phyloP scores from a whole-genome alignment of 2,888 invertebrate species.

The Prosapia bicincta region DNA sequence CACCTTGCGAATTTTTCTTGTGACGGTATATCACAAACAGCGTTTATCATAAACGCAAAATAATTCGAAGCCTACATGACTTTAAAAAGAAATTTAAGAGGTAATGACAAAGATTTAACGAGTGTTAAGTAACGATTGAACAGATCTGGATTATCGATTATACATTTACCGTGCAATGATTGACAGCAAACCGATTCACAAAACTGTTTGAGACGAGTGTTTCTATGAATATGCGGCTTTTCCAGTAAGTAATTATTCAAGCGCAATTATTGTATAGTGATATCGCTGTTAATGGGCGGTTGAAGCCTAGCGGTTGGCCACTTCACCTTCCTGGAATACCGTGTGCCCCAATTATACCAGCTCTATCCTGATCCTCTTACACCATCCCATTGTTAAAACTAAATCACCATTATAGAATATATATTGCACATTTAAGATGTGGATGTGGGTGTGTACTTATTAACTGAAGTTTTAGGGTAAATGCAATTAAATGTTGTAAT shows the following conservation, averaged over 20 bases:
- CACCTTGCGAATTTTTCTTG: constrained; percentile 6
- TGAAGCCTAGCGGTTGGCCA: no score
- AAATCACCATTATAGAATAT: no score
- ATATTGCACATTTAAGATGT: no score
- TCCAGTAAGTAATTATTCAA: background rate
- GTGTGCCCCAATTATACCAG: no score
- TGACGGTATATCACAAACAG: background rate
- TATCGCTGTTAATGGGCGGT: no score
- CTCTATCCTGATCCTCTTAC: no score
- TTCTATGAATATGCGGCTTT: background rate
- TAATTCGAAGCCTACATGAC: background rate
- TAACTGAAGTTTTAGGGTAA: no score
- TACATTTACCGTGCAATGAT: constrained; percentile 2
- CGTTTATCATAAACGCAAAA: background rate
- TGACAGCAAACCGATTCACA: background rate
- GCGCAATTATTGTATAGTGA: no score
- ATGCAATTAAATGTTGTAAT: no score
- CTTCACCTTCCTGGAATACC: no score
- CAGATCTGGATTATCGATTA: background rate
- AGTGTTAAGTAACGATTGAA: background rate
- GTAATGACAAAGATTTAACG: background rate
- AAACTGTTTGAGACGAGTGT: background rate
- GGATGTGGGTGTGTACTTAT: no score
- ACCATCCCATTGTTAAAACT: no score
- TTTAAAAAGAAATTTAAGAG: background rate